A percentile compares a stretch with the other conserved stretches of the same genome.
Evolutionary conservation across 2,113 vertebrate species (phyloP).

Genomic region (Ptilonorhynchus violaceus): DNA sequence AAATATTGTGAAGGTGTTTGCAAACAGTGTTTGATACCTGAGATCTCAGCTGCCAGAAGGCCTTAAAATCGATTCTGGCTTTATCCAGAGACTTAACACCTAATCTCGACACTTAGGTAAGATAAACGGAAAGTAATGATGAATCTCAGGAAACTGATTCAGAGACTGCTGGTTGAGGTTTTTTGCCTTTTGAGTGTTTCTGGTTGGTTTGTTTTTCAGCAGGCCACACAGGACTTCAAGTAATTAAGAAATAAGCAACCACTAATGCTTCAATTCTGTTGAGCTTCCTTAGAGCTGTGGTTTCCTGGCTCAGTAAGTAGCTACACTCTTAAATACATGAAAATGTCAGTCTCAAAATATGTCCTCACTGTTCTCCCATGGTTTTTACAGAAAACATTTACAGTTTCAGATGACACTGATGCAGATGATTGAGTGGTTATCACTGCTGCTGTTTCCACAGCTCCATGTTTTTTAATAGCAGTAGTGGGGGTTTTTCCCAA

Average conservation of each 20-base stretch:
- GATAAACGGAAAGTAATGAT: neutral
- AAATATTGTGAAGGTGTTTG: neutral
- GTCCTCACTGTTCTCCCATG: neutral
- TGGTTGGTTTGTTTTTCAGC: neutral
- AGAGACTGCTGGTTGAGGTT: neutral
- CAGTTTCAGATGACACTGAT: neutral
- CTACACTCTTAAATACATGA: neutral
- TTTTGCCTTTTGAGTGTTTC: neutral
- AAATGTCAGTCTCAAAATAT: neutral
- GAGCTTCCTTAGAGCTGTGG: neutral
- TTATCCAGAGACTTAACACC: neutral
- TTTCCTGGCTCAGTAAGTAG: neutral
- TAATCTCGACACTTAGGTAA: neutral
- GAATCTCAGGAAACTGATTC: neutral
- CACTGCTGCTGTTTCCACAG: neutral
- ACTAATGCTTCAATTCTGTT: neutral
- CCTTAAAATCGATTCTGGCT: neutral
- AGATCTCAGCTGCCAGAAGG: neutral
- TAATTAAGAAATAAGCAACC: conserved; percentile 1
- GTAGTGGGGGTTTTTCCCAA: neutral
- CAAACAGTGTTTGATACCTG: neutral
- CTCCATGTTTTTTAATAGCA: neutral
- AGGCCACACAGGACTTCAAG: neutral
- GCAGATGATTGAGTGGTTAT: neutral
- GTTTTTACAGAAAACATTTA: neutral